These are phyloP conservation scores for Drosophila novamexicana DNA, from an alignment of 1,140 invertebrate genomes.

Conservation along the genomic window DNA sequence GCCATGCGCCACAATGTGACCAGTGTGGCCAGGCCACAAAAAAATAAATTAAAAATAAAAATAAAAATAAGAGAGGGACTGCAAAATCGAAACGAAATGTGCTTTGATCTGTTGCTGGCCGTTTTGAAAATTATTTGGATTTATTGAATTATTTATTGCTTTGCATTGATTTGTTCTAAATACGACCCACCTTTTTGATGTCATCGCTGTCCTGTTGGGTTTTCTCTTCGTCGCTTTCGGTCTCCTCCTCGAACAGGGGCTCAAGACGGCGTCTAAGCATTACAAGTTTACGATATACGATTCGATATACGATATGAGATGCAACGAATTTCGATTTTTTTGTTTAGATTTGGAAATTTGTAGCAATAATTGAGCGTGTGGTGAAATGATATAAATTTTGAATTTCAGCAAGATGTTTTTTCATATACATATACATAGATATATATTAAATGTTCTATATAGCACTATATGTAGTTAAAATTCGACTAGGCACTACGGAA, in stretches of 20 bases:
- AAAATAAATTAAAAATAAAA: no score
- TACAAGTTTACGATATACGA: constrained; percentile 63
- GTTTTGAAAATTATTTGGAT: background rate
- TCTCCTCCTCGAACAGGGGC: constrained; percentile 89
- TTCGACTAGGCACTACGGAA: constrained; percentile 24
- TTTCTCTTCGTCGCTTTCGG: constrained; percentile 84
- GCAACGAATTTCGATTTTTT: constrained; percentile 59
- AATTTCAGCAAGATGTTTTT: constrained; percentile 47
- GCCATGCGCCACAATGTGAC: no score
- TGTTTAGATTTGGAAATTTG: constrained; percentile 39
- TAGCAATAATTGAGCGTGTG: constrained; percentile 49
- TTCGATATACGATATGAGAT: constrained; percentile 65
- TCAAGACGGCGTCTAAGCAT: constrained; percentile 86
- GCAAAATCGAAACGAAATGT: constrained; percentile 7
- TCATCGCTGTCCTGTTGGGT: constrained; percentile 84
- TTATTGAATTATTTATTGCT: constrained; percentile 9
- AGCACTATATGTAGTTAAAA: constrained; percentile 24
- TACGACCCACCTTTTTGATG: constrained; percentile 84
- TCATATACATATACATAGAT: constrained; percentile 21
- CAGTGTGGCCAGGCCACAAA: background rate
- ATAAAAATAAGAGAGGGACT: no score
- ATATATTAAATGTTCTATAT: background rate
- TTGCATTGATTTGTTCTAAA: constrained; percentile 66
- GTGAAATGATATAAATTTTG: constrained; percentile 69
- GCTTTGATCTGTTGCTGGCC: constrained; percentile 9